These are phyloP conservation scores for Eira barbara DNA, from an alignment of 2,113 vertebrate species.

Conservation along the genomic window DNA sequence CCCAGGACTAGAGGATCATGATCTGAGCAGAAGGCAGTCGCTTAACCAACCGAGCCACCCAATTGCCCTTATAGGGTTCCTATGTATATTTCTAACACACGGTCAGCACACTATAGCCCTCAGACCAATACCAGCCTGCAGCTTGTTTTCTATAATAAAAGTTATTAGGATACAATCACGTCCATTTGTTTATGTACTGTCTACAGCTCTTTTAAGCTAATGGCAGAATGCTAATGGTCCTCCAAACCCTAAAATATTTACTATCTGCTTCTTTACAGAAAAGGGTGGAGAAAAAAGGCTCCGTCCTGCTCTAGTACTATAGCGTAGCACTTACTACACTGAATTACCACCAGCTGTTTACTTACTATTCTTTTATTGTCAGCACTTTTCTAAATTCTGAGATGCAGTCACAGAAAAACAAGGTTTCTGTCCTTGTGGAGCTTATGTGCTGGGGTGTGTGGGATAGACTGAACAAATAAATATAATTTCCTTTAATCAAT, in stretches of 20 bases:
- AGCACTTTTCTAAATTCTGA: background rate
- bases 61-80: background rate
- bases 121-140: background rate
- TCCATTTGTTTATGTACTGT: background rate
- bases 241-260: background rate
- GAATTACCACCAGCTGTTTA: background rate
- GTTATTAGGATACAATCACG: background rate
- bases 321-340: background rate
- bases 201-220: background rate
- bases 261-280: background rate
- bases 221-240: background rate
- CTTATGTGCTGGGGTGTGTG: background rate
- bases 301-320: background rate
- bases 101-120: background rate
- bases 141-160: background rate
- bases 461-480: background rate
- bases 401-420: background rate
- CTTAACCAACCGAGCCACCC: too few species aligned
- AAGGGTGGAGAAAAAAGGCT: background rate
- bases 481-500: background rate
- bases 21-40: too few species aligned
- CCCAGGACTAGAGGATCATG: too few species aligned
- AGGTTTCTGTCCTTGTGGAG: background rate
- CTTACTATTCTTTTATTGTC: background rate
- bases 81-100: background rate